A percentile compares a stretch with the other conserved stretches of the same genome.
Conservation (phyloP, 2,113 vertebrate genomes). For the Scomber colias region DNA sequence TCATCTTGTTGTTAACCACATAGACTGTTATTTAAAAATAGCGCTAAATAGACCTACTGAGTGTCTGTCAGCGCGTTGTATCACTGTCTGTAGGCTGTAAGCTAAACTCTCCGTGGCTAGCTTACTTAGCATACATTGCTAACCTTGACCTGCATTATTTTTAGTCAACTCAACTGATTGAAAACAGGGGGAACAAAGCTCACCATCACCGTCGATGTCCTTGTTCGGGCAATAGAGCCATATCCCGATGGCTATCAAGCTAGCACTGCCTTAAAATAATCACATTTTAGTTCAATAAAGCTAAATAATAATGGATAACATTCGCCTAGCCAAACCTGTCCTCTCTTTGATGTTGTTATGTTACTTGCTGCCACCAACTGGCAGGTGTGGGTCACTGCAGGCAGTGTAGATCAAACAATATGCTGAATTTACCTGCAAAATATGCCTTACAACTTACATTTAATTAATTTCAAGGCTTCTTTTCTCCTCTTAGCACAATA, state of each 20-base stretch:
- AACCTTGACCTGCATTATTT: conserved; percentile 3
- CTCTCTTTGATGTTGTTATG: conserved; percentile 4
- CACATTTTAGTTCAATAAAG: conserved; percentile 14
- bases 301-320: not conserved
- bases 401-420: not conserved
- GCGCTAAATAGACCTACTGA: not conserved
- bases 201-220: conserved; percentile 49
- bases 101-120: not conserved
- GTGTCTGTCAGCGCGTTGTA: not conserved
- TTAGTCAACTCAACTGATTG: not conserved
- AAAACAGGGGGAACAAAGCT: conserved; percentile 4
- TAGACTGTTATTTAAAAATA: not conserved
- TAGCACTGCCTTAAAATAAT: not conserved
- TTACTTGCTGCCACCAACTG: conserved; percentile 30
- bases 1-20: not conserved
- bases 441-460: not conserved
- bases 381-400: not conserved
- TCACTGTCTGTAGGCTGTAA: not conserved
- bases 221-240: conserved; percentile 15
- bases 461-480: not conserved
- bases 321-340: not conserved
- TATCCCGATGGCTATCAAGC: not conserved
- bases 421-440: not conserved
- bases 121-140: conserved; percentile 20
- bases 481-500: not conserved